Evolutionary conservation across 2,888 invertebrate genomes (phyloP), one percentile per base, ranked within the genome.

Genomic region (Caenorhabditis afra): DNA sequence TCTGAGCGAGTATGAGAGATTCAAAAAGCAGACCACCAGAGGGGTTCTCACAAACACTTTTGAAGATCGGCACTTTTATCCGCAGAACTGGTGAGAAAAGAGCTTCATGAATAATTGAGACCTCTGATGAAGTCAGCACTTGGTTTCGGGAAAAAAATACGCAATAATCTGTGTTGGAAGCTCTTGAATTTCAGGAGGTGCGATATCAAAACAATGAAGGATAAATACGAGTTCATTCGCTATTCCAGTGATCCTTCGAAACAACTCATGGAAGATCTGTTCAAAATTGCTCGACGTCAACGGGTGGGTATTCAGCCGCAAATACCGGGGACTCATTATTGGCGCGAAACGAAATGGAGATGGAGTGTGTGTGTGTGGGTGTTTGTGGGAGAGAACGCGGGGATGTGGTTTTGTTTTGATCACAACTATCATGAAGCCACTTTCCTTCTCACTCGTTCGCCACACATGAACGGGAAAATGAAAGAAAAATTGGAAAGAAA

Each of bases 41-140:
- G 70, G 71, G 39, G 45, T 71, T 22, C 66, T 85, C 45, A 55
- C 64, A 41, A 74, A 80, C 37, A 77, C 84, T 57, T 86, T 87
- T 65, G 88, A 88, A 53, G 87, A 88, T 79, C 74, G 83, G 16
- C 86, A 85, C 71, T 88, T 88, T 71, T 87, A 87, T 75, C 88
- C 88, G 23, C 88, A 88, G 71, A 87, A 84, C 67, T 88, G 88
- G 88, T 88, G 59, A 73, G 71, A 18, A 29, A 29, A 29, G 29
- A 29, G 29, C 29, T 23, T 47, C 45, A 44, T 73, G 45, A 73
- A 73, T 73, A 50, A 73, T 73, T 73, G 47, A 50, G 18, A 39
- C 8, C 29, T 45, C 58, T 65, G 47, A 18, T 49, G 10, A 22
- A 53, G 14, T 62, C 14, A 35, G n/a, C 47, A n/a, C 35, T 16